Evolutionary conservation across 2,888 invertebrate genomes (phyloP).

Genomic region (Dusona sp.): DNA sequence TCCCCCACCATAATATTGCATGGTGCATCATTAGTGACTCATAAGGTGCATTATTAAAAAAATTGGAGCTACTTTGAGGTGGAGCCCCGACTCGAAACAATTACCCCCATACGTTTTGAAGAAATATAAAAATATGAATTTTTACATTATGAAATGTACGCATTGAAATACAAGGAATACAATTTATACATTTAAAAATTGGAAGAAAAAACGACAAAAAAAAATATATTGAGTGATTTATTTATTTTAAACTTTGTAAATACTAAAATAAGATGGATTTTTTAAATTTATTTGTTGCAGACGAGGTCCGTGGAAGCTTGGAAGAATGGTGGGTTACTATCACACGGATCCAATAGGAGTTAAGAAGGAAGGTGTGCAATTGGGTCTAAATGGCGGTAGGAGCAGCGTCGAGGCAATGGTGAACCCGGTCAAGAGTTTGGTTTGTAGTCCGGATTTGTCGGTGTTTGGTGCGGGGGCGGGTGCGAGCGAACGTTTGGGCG

Average conservation of each 20-base stretch:
- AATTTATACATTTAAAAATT: no score
- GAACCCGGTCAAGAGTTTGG: conserved; percentile 86
- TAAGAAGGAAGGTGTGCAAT: conserved; percentile 68
- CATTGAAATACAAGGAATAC: no score
- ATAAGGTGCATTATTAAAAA: no score
- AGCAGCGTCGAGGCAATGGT: conserved; percentile 64
- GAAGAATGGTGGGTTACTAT: conserved; percentile 78
- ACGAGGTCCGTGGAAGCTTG: conserved; percentile 45
- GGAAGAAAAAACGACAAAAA: background rate
- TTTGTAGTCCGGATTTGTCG: conserved; percentile 87
- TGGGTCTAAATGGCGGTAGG: conserved; percentile 26
- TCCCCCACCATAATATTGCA: no score
- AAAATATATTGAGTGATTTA: background rate
- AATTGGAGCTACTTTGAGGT: no score
- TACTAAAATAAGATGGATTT: background rate
- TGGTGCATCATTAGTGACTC: no score
- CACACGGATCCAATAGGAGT: conserved; percentile 71
- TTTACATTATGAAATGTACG: no score
- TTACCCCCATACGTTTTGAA: no score
- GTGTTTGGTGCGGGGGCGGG: conserved; percentile 81
- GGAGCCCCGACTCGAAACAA: no score
- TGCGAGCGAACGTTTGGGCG: conserved; percentile 59
- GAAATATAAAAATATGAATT: no score
- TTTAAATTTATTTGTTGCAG: conserved; percentile 59
- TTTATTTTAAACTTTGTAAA: no score